Evolutionary conservation across 1,140 invertebrate species (phyloP), one percentile per base, ranked within the genome.

Genomic region (Diachasma alloeum): DNA sequence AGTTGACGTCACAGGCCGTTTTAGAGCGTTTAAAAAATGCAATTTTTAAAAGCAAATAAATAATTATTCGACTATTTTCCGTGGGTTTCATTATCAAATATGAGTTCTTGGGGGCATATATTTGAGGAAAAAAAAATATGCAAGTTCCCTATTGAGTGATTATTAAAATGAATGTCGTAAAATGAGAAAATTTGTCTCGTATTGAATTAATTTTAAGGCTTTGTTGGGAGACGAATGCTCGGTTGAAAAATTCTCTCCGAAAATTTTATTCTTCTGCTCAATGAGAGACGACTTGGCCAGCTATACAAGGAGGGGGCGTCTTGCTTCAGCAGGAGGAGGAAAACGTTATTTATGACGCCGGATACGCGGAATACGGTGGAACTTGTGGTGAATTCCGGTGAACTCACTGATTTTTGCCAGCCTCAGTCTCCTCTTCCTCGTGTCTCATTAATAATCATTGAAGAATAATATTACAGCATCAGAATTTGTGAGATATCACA

Each of bases 311-410:
- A 81, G 76, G 80, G 81, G 81, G 82, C 81, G 37, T 24, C 39
- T 53, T 53, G 15, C 67, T 37, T 70, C 48, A 37, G 15, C 31
- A 53, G 48, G 67, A n/a, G 83, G 82, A 81, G 80, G 72, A 81
- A 79, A 78, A 63, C 70, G 72, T 83, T 82, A 85, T 85, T 85
- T 85, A 85, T 85, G 73, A 78, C 71, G 72, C 83, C 83, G 84
- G 84, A 85, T 84, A 83, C 82, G 84, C 84, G 81, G 48, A 85
- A 85, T 85, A 85, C 83, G 84, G 83, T 85, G 82, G 81, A 85
- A 85, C 83, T 85, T 85, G 31, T 31, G 79, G 83, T 79, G 73
- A 82, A 80, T 85, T 85, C 84, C 84, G 84, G 83, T 69, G 80
- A 72, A 81, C 78, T 77, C 83, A 80, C 79, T 83, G 85, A 85